These are phyloP conservation scores for Syngnathus scovelli DNA, from an alignment of 2,113 vertebrate genomes.

Conservation along the genomic window DNA sequence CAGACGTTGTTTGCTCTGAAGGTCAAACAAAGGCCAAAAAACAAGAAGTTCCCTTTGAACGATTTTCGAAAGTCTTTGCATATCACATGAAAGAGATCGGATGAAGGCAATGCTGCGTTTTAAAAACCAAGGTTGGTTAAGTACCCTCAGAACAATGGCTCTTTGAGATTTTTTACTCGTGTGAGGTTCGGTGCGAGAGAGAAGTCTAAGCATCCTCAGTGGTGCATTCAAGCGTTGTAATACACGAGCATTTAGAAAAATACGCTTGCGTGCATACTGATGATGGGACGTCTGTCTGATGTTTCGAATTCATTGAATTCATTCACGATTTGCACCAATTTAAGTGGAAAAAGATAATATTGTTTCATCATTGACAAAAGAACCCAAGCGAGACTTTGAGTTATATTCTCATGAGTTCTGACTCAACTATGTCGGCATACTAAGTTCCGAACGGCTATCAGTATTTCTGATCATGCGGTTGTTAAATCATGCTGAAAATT, in stretches of 20 bases:
- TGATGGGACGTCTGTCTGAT: constrained; percentile 15
- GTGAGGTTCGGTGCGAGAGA: not conserved
- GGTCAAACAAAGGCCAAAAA: not conserved
- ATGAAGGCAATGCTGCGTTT: not conserved
- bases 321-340: constrained; percentile 47
- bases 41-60: not conserved
- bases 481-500: not conserved
- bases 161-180: constrained; percentile 11
- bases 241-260: constrained; percentile 17
- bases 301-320: constrained; percentile 33
- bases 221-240: constrained; percentile 22
- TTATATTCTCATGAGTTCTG: not conserved
- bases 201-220: constrained; percentile 5
- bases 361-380: not conserved
- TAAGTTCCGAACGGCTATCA: not conserved
- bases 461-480: not conserved
- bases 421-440: not conserved
- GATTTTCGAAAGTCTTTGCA: constrained; percentile 1
- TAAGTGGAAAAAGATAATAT: not conserved
- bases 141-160: constrained; percentile 6
- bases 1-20: not conserved
- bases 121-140: constrained; percentile 11
- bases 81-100: not conserved
- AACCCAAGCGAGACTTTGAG: not conserved
- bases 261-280: not conserved